These are phyloP conservation scores for Heliconius charithonia DNA, from an alignment of 2,888 invertebrate genomes.

Conservation along the genomic window DNA sequence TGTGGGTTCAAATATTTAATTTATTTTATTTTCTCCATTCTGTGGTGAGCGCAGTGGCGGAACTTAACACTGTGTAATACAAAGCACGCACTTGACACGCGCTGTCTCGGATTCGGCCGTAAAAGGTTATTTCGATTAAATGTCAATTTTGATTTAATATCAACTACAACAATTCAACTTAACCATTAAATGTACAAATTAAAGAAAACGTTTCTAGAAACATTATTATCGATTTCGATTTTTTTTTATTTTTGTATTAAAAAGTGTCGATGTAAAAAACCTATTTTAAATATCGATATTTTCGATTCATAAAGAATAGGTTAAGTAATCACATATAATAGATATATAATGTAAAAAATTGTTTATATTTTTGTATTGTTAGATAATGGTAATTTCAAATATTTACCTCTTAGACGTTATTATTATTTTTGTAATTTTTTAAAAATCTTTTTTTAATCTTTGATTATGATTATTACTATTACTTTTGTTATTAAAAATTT, in stretches of 20 bases:
- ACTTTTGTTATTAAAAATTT: background rate
- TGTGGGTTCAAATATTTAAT: no score
- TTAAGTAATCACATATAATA: background rate
- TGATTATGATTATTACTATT: slow-evolving; percentile 5
- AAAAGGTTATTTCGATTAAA: background rate
- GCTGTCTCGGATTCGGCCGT: no score
- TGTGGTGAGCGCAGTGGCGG: no score
- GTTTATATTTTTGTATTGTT: slow-evolving; percentile 27
- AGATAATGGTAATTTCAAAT: slow-evolving; percentile 5
- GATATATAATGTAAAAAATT: background rate
- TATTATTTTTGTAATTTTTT: no score
- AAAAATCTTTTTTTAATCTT: background rate
- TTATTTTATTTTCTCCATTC: no score
- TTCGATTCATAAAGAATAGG: background rate
- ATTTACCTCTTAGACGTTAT: slow-evolving; percentile 29
- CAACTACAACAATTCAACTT: background rate
- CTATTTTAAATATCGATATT: background rate
- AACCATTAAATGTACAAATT: background rate
- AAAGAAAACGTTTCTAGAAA: background rate
- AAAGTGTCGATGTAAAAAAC: background rate
- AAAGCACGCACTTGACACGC: background rate
- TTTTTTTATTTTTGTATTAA: background rate
- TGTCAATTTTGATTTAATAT: no score
- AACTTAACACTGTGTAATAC: background rate
- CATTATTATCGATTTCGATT: background rate